Evolutionary conservation across 2,888 invertebrate genomes (phyloP), one percentile per base, ranked within the genome.

Genomic region (Microdon myrmicae): DNA sequence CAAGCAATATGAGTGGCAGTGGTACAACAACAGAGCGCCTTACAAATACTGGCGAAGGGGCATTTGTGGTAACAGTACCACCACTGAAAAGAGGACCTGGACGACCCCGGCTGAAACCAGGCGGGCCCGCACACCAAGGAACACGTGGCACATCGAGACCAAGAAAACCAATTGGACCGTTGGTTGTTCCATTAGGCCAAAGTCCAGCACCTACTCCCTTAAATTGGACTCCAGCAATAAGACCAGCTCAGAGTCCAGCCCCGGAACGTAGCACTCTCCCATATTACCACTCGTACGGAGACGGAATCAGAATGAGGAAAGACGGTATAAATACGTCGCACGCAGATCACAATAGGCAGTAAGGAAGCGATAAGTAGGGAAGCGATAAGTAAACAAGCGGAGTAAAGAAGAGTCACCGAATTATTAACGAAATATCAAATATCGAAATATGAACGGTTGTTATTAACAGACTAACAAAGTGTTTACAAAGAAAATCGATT

Each of bases 81-180:
- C 68, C 71, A 1, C 73, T 84, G 14, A 83, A 87, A 47, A 78
- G 88, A 32, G 88, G 88, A 10, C 88, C 89, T 1, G 88, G 89
- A 5, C 78, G 89, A 55, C 88, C 89, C 0, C 82, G 89, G 2
- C 76, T 88, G 7, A 84, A 86, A 71, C 87, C 87, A 0, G 81
- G 83, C 5, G 87, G 87, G 0, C 88, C 88, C 0, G 80, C 84
- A 1, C 84, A 88, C 72, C 84, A 85, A 56, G 87, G 87, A 4
- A 82, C 83, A 16, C 82, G 89, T 12, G 83, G 84, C 2, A 77
- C 83, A 2, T 82, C 84, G 38, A 76, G 85, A 29, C 83, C 84
- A 3, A 81, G 85, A 6, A 83, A 83, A 69, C 84, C 84, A 1
- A 82, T 84, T 25, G 79, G 81, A 1, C 78, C 77, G 2, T 56